Base-by-base conservation (phyloP, 1,140 invertebrate genomes). In the Hormaphis cornu region DNA sequence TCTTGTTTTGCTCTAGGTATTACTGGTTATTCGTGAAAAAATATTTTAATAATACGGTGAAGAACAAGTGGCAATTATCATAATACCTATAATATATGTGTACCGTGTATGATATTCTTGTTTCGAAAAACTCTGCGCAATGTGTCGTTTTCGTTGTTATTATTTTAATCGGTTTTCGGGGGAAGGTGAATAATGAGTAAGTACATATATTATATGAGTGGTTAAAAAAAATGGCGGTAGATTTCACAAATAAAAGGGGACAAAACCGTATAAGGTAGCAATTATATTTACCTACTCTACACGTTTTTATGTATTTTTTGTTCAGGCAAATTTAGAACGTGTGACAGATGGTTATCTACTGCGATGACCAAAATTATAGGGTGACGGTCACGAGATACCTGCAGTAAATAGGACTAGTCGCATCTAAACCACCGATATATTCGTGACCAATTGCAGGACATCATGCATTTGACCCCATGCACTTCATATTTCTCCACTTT, bases 321-420 rank as follows among this genome's bases (percentile, higher is more conserved):
- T 20, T 14, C 33, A 44, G 24, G 42, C 48, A 66, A 50, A 46
- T 48, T 14, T 58, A 40, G 33, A 58, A 58, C 37, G 14, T 26
- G 46, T 33, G 44, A 66, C 59, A 50, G 59, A 66, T 66, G 59
- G 9, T 66, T 48, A 66, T 66, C 59, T 30, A 20, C 14, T 66
- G n/a, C 33, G 42, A 66, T 3, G 59, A 35, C 26, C 3, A n/a
- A 12, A 14, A 8, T 4, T 46, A 46, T 20, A 28, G 35, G 16
- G 42, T 48, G 28, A 46, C 40, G 42, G 48, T 50, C 26, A 66
- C 26, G 59, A 61, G 37, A 44, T 44, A 66, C 26, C n/a, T n/a
- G n/a, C n/a, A n/a, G n/a, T 58, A 14, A 58, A 58, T 20, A 37
- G 33, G 12, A 12, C 33, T 4, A 33, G 33, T 37, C 33, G n/a